Evolutionary conservation across 1,140 invertebrate genomes (phyloP).

Genomic region (Eriosoma lanigerum): DNA sequence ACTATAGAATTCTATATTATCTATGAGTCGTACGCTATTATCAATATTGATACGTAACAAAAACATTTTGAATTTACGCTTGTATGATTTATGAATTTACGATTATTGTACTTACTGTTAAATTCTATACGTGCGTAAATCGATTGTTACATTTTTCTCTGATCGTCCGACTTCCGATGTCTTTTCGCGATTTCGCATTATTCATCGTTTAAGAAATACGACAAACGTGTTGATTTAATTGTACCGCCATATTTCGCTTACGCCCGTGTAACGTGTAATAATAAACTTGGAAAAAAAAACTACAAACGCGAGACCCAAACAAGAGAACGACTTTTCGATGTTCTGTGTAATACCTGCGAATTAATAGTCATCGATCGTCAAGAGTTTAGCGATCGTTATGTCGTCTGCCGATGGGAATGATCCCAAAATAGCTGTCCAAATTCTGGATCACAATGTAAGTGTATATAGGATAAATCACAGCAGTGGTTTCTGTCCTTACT

Average conservation of each 20-base stretch:
- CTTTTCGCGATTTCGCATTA: neutral
- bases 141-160: neutral
- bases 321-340: slow-evolving; percentile 4
- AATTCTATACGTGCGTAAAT: neutral
- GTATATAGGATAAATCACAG: neutral
- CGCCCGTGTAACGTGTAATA: neutral
- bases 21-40: too few species aligned
- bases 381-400: neutral
- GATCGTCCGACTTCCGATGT: neutral
- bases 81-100: too few species aligned
- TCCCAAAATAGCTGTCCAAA: neutral
- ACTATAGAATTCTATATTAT: too few species aligned
- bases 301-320: neutral
- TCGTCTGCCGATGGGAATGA: neutral
- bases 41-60: slow-evolving; percentile 33
- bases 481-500: too few species aligned
- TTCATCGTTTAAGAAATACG: too few species aligned
- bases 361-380: neutral
- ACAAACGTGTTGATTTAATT: neutral
- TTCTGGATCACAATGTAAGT: slow-evolving; percentile 26
- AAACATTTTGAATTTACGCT: slow-evolving; percentile 28
- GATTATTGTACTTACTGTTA: neutral
- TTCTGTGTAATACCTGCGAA: neutral
- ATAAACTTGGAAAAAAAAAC: too few species aligned
- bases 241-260: neutral